Evolutionary conservation across 2,888 invertebrate genomes (phyloP).

Genomic region (Phortica okadai): DNA sequence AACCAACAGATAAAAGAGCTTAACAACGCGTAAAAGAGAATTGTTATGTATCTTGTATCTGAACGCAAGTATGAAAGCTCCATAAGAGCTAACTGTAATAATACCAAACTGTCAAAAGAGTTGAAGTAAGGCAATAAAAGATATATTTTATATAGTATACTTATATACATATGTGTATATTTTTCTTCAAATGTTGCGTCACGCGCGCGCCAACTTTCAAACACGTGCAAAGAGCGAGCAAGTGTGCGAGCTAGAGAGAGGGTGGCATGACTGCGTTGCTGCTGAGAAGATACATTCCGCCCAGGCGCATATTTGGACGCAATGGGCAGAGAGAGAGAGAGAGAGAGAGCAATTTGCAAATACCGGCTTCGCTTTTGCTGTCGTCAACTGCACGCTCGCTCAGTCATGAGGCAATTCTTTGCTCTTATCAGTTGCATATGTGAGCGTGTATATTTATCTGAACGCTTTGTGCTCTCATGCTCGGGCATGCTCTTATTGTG

Average conservation of each 20-base stretch:
- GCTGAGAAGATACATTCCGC: no score
- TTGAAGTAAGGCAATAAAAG: not conserved
- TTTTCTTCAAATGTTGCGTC: conserved; percentile 58
- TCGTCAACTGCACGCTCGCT: no score
- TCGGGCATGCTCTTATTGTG: not conserved
- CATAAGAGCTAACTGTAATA: conserved; percentile 33
- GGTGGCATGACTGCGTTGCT: no score
- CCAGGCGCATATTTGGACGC: no score
- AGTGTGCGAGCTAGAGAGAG: no score
- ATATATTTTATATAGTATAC: not conserved
- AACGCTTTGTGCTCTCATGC: not conserved
- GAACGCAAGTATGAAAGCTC: no score
- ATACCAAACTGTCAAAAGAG: conserved; percentile 39
- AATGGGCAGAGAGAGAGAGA: no score
- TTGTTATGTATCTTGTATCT: no score
- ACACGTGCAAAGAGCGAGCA: conserved; percentile 22
- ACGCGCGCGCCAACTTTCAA: conserved; percentile 50
- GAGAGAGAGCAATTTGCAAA: not conserved
- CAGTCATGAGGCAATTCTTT: no score
- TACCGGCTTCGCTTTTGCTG: conserved; percentile 3
- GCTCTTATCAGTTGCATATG: no score
- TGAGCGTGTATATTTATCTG: no score
- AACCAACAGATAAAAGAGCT: not conserved
- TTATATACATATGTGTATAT: conserved; percentile 31
- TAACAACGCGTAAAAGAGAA: no score